Conservation (phyloP, 2,888 invertebrate species). For the Scaptomyza parva region DNA sequence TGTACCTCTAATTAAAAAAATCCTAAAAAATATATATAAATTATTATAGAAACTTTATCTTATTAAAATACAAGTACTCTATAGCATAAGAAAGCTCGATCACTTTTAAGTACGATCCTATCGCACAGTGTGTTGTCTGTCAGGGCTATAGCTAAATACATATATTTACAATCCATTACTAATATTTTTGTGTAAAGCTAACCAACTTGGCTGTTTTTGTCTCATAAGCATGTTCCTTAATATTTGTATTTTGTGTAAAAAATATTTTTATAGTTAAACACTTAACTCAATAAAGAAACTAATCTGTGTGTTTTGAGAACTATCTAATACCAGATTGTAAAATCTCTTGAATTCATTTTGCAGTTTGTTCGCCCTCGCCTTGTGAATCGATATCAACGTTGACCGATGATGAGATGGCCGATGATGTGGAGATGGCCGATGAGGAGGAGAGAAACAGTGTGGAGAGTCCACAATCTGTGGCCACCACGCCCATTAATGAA, state of each 20-base stretch:
- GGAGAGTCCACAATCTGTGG: conserved; percentile 62
- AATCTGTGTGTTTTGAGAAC: conserved; percentile 35
- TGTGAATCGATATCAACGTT: conserved; percentile 90
- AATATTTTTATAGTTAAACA: conserved; percentile 5
- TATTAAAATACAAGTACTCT: not conserved
- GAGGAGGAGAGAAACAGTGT: conserved; percentile 61
- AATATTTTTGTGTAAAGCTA: conserved; percentile 26
- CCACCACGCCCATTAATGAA: conserved; percentile 81
- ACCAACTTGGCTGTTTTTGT: conserved; percentile 15
- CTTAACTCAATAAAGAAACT: conserved; percentile 19
- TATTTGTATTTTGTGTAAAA: conserved; percentile 21
- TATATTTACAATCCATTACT: conserved; percentile 33
- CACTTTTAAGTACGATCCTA: conserved; percentile 5
- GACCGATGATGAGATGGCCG: conserved; percentile 86
- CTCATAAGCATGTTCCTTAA: conserved; percentile 50
- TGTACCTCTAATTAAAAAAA: too few species aligned
- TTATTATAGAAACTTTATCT: not conserved
- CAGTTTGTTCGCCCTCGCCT: conserved; percentile 92
- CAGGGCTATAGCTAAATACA: conserved; percentile 34
- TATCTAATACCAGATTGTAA: conserved; percentile 4
- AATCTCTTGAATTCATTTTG: conserved; percentile 81
- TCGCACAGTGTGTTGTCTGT: conserved; percentile 56
- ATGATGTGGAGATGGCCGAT: conserved; percentile 30
- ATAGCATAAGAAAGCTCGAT: conserved; percentile 22
- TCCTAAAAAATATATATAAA: too few species aligned